Conservation (phyloP, 2,113 vertebrate species). For the Xiphorhynchus elegans region DNA sequence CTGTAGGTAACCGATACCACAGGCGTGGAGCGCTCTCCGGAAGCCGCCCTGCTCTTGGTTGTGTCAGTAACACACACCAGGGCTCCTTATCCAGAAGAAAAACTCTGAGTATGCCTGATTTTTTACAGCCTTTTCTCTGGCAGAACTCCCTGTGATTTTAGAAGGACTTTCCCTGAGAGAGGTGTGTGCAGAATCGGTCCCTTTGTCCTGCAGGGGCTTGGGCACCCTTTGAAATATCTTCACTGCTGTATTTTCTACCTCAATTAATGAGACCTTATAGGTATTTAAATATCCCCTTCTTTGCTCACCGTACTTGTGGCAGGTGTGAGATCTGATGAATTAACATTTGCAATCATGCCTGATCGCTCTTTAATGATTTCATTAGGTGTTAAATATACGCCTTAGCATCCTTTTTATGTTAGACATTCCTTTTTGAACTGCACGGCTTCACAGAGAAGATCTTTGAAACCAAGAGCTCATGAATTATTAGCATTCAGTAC, state of each 20-base stretch:
- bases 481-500: slow-evolving; percentile 58
- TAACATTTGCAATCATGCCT: slow-evolving; percentile 29
- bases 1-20: slow-evolving; percentile 73
- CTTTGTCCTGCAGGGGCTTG: neutral
- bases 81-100: slow-evolving; percentile 37
- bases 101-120: neutral
- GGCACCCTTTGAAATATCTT: neutral
- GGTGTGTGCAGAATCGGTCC: neutral
- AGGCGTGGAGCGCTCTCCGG: slow-evolving; percentile 38
- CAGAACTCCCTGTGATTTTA: neutral
- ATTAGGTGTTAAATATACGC: slow-evolving; percentile 57
- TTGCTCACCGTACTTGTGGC: neutral
- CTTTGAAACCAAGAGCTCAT: slow-evolving; percentile 51
- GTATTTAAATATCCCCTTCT: neutral
- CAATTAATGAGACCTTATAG: neutral
- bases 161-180: neutral
- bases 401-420: slow-evolving; percentile 43
- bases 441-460: slow-evolving; percentile 1
- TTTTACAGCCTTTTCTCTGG: neutral
- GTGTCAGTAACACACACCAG: slow-evolving; percentile 43
- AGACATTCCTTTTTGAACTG: slow-evolving; percentile 44
- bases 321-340: slow-evolving; percentile 47
- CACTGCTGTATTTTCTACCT: neutral
- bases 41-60: slow-evolving; percentile 18
- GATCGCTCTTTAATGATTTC: slow-evolving; percentile 57